Conservation (phyloP, 1,140 invertebrate genomes). For the Magallana angulata region DNA sequence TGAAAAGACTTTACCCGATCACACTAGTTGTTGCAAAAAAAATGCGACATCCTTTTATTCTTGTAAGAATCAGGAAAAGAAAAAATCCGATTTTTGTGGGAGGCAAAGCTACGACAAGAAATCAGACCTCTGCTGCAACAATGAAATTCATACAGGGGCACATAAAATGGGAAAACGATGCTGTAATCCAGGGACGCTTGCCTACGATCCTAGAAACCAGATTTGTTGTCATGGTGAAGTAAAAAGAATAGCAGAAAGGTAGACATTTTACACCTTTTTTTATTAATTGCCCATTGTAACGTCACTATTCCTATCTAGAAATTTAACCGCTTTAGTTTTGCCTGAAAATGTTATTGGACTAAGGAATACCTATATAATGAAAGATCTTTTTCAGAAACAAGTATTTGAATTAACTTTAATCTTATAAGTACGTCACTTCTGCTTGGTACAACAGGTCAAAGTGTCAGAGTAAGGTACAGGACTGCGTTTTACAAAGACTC, state of each 20-base stretch:
- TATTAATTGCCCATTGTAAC: too few relatives aligned
- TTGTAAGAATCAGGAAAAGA: background rate
- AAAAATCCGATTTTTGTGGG: background rate
- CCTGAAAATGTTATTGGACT: too few relatives aligned
- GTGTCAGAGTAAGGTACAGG: too few relatives aligned
- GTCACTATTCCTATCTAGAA: too few relatives aligned
- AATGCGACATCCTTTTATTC: background rate
- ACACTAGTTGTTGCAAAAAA: background rate
- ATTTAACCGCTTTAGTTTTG: too few relatives aligned
- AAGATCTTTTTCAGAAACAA: too few relatives aligned
- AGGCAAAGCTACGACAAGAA: background rate
- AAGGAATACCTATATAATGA: too few relatives aligned
- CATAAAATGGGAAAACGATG: background rate
- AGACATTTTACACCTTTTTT: background rate
- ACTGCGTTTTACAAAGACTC: too few relatives aligned
- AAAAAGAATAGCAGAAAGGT: background rate
- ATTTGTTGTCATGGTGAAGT: background rate
- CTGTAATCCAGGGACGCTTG: background rate
- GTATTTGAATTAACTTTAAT: too few relatives aligned
- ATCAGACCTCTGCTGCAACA: constrained; percentile 1
- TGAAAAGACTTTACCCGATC: background rate
- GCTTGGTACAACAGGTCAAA: too few relatives aligned
- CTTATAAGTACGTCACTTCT: too few relatives aligned
- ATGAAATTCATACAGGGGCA: background rate
- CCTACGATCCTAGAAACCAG: background rate